Evolutionary conservation across 2,888 invertebrate genomes (phyloP).

Genomic region (Tolmerus cingulatus): DNA sequence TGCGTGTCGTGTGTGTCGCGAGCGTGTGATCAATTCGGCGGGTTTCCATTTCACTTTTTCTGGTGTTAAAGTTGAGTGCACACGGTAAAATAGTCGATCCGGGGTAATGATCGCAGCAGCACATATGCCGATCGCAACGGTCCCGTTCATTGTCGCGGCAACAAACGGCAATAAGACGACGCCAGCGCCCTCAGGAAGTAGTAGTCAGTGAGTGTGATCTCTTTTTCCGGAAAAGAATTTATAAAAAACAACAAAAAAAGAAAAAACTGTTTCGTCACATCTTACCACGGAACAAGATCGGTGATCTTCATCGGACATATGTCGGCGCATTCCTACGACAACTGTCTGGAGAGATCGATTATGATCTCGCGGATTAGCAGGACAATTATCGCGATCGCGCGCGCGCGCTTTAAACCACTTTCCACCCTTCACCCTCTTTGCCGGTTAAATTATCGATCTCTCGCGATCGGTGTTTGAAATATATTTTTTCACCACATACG

Average conservation of each 20-base stretch:
- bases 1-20: slow-evolving; percentile 15
- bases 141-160: neutral
- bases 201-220: neutral
- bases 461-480: neutral
- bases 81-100: slow-evolving; percentile 25
- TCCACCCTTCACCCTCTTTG: too few species aligned
- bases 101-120: slow-evolving; percentile 30
- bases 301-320: neutral
- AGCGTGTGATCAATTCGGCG: neutral
- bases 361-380: neutral
- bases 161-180: neutral
- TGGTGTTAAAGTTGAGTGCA: slow-evolving; percentile 26
- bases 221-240: neutral
- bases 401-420: neutral
- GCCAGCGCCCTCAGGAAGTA: neutral
- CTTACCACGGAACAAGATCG: neutral
- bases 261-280: neutral
- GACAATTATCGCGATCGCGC: neutral
- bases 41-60: slow-evolving; percentile 34
- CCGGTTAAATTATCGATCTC: neutral
- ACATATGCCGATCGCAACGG: neutral
- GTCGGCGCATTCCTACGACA: neutral
- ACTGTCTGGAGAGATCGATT: neutral
- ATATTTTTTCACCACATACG: neutral
- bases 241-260: neutral